A percentile compares a stretch with the other conserved stretches of the same genome.
Conservation (phyloP, 2,113 vertebrate genomes). For the Perccottus glenii region DNA sequence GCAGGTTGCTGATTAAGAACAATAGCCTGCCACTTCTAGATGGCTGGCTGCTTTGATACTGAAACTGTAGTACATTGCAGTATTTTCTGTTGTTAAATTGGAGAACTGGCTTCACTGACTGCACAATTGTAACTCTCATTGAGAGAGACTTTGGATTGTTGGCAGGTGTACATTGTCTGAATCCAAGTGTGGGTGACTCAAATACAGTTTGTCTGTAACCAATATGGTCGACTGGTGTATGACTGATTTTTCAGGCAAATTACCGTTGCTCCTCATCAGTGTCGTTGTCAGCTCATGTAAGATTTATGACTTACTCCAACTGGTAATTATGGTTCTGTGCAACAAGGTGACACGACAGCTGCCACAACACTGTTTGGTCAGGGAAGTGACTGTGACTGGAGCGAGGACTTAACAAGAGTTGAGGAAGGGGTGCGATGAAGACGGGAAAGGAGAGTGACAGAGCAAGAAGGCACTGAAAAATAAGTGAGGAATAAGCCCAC, state of each 20-base stretch:
- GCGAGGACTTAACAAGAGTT: slow-evolving; percentile 36
- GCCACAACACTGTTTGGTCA: slow-evolving; percentile 41
- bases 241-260: slow-evolving; percentile 19
- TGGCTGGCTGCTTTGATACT: not conserved
- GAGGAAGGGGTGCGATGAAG: not conserved
- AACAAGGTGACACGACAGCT: slow-evolving; percentile 60
- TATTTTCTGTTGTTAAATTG: slow-evolving; percentile 10
- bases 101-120: slow-evolving; percentile 13
- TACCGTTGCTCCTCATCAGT: slow-evolving; percentile 31
- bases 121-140: not conserved
- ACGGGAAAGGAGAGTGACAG: slow-evolving; percentile 6
- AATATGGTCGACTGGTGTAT: slow-evolving; percentile 5
- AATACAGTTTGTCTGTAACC: slow-evolving; percentile 8
- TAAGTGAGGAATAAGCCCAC: not conserved
- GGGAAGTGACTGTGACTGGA: not conserved
- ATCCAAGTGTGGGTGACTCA: not conserved
- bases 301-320: slow-evolving; percentile 59
- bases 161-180: not conserved
- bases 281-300: slow-evolving; percentile 31
- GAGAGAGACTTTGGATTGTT: not conserved
- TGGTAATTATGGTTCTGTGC: slow-evolving; percentile 59
- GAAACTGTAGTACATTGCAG: not conserved
- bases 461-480: not conserved
- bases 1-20: slow-evolving; percentile 22
- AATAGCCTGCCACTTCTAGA: slow-evolving; percentile 1